Evolutionary conservation across 2,797 vertebrate species (phyloP), one percentile per base, ranked within the genome.

Genomic region (Notolepis coatsorum): DNA sequence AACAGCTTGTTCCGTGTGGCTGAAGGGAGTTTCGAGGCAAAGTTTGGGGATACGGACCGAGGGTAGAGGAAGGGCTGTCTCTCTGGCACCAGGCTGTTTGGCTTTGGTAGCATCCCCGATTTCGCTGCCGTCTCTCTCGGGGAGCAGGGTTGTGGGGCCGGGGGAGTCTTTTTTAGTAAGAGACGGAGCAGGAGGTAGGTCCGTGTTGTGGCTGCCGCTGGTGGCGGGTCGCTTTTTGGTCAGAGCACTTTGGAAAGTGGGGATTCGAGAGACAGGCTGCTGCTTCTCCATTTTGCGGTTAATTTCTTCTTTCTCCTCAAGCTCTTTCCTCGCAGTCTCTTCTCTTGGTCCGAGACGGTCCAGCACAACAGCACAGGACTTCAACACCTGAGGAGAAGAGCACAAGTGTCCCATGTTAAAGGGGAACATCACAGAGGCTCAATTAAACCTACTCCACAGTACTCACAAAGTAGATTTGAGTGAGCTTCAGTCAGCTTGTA

Each of bases 181-280:
- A 1, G 39, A n/a, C 27, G 37, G 38, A 21, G 7, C 25, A 17
- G 63, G n/a, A 5, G 65, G 64, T n/a, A 38, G 42, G 61, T 89
- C 64, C 0, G 58, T 20, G 47, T 0, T 49, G 21, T 62, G 82
- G 57, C 41, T 48, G 1, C n/a, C 7, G 18, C 27, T 1, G 0
- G 49, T 10, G 4, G 49, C 8, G 4, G 86, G 75, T 37, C 86
- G 79, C 51, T 91, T 92, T 31, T 85, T 85, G 57, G 67, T 53
- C 38, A 66, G 3, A 4, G 76, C 56, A 70, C 77, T 86, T 4
- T 89, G 88, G 64, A 93, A 92, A 49, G 92, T 93, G 9, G 93
- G 93, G 53, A 94, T 93, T 5, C 92, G 80, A 28, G 92, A 93
- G 6, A 76, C 33, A 0, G 47, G 57, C 43, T 62, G 68, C 66